phyloP scores from a whole-genome alignment of 2,113 vertebrate genomes.

The Heterocephalus glaber region DNA sequence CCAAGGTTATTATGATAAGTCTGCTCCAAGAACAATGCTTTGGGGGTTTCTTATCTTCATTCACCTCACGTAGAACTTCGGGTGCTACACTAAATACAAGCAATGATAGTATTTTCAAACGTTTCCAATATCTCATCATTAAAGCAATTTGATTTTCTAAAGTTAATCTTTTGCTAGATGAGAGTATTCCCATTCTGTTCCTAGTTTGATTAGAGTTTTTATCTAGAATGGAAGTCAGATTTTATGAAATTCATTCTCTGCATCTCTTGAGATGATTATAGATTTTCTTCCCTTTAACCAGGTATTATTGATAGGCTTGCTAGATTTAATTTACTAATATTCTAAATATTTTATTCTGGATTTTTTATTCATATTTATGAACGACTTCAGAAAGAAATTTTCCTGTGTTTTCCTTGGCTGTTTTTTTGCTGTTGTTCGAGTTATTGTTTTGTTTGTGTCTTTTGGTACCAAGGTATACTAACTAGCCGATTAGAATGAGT shows the following conservation, averaged over 20 bases:
- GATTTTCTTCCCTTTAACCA: not conserved
- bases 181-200: not conserved
- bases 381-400: not conserved
- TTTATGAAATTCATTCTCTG: not conserved
- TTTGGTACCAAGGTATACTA: not conserved
- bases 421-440: not conserved
- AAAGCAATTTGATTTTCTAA: not conserved
- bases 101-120: not conserved
- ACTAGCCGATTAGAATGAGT: not conserved
- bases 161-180: not conserved
- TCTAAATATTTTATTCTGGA: not conserved
- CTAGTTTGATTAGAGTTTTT: not conserved
- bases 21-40: not conserved
- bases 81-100: not conserved
- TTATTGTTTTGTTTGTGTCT: not conserved
- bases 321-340: constrained; percentile 31
- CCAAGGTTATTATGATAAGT: not conserved
- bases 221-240: not conserved
- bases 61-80: not conserved
- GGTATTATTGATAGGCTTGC: not conserved
- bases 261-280: not conserved
- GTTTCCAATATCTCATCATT: not conserved
- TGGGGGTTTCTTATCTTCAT: not conserved
- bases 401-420: not conserved
- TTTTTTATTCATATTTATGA: not conserved